Base-by-base conservation (phyloP, 64 coral and sea anemone species). In the Montipora sp. region DNA sequence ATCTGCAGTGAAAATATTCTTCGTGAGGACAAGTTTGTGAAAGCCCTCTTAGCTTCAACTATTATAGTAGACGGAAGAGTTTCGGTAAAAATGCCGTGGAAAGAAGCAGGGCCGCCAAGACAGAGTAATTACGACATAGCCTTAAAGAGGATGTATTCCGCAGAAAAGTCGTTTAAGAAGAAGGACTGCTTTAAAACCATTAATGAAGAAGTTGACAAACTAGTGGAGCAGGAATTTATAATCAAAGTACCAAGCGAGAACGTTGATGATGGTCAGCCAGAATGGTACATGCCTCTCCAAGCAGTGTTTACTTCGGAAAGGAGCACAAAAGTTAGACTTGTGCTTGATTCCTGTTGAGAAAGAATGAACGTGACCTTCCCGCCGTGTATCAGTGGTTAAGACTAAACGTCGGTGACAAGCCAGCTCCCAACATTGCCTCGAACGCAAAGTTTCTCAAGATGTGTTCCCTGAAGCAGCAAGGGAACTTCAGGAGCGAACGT, bases 21-120 rank as follows among this genome's bases (percentile, higher is more conserved):
- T 4, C 80, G 84, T 46, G 73, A 95, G 65, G 86, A 53, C 73
- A 95, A 87, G 82, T 95, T 95, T 73, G 67, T 87, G 20, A 95
- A 91, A 73, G 87, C 93, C 48, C 73, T 91, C n/a, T 71, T 61
- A 27, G 61, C 77, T 6, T 91, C 93, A 22, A 91, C 89, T 7
- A 95, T 57, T 73, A 47, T 94, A 73, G 77, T 94, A 18, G 77
- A 89, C 73, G 92, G 92, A 51, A 63, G 60, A 12, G 60, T 63
- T 1, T 9, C 6, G 13, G 14, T 63, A 11, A 63, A 63, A 63
- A 63, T 63, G 11, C 60, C 60, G 13, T 63, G 60, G 14, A 63
- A 63, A 63, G 60, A 14, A 43, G 59, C 60, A 12, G 9, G 60
- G 60, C 60, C 60, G 0, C 11, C 14, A 15, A 63, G 13, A 63